phyloP scores from a whole-genome alignment of 2,888 invertebrate species.

The Diloba caeruleocephala region DNA sequence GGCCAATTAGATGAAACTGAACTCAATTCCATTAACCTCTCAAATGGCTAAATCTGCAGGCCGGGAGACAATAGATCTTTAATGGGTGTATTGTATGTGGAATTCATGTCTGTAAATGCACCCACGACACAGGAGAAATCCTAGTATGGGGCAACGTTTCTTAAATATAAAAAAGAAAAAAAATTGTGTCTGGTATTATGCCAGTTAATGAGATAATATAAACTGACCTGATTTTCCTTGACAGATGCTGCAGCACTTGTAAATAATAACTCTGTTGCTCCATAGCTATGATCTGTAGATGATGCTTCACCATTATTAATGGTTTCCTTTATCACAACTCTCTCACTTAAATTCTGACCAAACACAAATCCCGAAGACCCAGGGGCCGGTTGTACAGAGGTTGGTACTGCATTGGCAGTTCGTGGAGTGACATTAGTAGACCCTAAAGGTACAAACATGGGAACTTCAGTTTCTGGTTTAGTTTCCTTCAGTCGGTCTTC shows the following conservation, averaged over 20 bases:
- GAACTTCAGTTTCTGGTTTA: constrained; percentile 73
- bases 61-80: too few relatives aligned
- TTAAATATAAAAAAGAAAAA: too few relatives aligned
- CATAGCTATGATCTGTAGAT: constrained; percentile 81
- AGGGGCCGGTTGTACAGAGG: constrained; percentile 70
- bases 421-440: constrained; percentile 73
- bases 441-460: constrained; percentile 85
- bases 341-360: constrained; percentile 96
- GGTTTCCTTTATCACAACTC: constrained; percentile 91
- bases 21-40: too few relatives aligned
- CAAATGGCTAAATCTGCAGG: too few relatives aligned
- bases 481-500: constrained; percentile 72
- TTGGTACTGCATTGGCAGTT: constrained; percentile 86
- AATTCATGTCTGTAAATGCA: too few relatives aligned
- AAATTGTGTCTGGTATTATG: too few relatives aligned
- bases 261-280: constrained; percentile 92
- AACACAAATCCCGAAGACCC: constrained; percentile 93
- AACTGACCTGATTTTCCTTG: constrained; percentile 80
- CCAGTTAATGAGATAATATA: too few relatives aligned
- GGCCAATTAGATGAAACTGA: too few relatives aligned
- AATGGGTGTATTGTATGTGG: too few relatives aligned
- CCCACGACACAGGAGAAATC: too few relatives aligned
- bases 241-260: constrained; percentile 91
- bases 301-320: constrained; percentile 84
- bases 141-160: too few relatives aligned